Evolutionary conservation across 2,888 invertebrate genomes (phyloP).

Genomic region (Odontothrips loti): DNA sequence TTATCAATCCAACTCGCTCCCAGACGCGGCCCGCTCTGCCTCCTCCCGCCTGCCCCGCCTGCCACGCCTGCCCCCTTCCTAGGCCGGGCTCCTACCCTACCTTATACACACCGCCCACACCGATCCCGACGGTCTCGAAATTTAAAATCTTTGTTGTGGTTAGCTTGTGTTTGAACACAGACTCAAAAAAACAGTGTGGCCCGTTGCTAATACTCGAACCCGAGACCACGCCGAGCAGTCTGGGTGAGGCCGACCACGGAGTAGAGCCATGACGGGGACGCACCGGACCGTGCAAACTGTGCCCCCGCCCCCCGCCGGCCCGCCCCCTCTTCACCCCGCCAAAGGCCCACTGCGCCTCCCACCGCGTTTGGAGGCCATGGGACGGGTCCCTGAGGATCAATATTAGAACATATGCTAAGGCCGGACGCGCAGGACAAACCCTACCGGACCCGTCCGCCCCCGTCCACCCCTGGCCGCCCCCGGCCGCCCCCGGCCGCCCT

Average conservation of each 20-base stretch:
- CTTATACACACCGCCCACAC: no score
- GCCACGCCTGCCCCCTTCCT: not conserved
- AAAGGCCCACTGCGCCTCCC: not conserved
- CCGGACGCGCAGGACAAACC: not conserved
- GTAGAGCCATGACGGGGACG: no score
- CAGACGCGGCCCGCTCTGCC: not conserved
- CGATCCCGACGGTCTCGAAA: no score
- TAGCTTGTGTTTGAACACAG: no score
- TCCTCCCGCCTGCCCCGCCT: not conserved
- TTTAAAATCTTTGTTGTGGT: no score
- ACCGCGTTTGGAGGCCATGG: not conserved
- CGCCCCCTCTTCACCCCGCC: not conserved
- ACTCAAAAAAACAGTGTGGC: no score
- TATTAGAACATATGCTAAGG: slow-evolving; percentile 25
- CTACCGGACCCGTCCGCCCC: no score
- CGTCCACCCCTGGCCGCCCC: no score
- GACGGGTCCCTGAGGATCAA: slow-evolving; percentile 14
- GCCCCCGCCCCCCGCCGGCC: not conserved
- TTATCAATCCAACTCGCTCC: not conserved
- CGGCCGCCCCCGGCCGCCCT: no score
- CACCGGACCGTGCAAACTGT: not conserved
- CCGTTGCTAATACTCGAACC: no score
- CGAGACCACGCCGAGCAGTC: no score
- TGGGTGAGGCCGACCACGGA: no score
- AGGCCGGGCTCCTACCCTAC: not conserved